phyloP scores from a whole-genome alignment of 2,113 vertebrate genomes.

The Gadus macrocephalus region DNA sequence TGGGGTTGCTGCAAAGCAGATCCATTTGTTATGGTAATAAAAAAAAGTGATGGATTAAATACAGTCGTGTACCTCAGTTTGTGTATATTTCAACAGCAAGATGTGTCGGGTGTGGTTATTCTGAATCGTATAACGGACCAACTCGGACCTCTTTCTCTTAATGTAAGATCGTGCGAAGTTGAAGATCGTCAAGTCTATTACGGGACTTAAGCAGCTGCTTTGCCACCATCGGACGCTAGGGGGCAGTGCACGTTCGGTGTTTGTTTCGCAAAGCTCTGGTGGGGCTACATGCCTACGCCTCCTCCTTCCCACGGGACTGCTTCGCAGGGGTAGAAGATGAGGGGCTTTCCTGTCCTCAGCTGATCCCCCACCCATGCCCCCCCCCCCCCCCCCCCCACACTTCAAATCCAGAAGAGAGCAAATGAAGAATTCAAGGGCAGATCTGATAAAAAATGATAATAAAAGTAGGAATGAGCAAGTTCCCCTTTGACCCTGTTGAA shows the following conservation, averaged over 20 bases:
- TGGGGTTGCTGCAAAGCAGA: constrained; percentile 54
- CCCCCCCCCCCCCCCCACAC: constrained; percentile 7
- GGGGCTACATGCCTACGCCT: background rate
- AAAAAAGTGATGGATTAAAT: constrained; percentile 54
- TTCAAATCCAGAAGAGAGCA: background rate
- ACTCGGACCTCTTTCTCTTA: background rate
- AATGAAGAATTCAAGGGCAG: background rate
- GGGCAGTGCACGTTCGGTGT: constrained; percentile 41
- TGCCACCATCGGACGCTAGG: constrained; percentile 42
- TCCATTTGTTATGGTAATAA: constrained; percentile 67
- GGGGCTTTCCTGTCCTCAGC: constrained; percentile 30
- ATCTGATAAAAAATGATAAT: too few relatives aligned
- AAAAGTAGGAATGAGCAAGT: too few relatives aligned
- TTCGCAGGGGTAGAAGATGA: constrained; percentile 27
- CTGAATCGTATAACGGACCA: background rate
- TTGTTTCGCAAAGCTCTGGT: background rate
- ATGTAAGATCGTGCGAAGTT: too few relatives aligned
- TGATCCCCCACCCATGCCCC: constrained; percentile 4
- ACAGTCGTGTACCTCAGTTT: background rate
- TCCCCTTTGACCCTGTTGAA: too few relatives aligned
- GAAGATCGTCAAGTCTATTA: too few relatives aligned
- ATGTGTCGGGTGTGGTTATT: background rate
- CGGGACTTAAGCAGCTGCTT: background rate
- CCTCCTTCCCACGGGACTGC: constrained; percentile 5
- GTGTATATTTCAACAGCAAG: background rate